Base-by-base conservation (phyloP, 1,140 invertebrate species). In the Asobara japonica region DNA sequence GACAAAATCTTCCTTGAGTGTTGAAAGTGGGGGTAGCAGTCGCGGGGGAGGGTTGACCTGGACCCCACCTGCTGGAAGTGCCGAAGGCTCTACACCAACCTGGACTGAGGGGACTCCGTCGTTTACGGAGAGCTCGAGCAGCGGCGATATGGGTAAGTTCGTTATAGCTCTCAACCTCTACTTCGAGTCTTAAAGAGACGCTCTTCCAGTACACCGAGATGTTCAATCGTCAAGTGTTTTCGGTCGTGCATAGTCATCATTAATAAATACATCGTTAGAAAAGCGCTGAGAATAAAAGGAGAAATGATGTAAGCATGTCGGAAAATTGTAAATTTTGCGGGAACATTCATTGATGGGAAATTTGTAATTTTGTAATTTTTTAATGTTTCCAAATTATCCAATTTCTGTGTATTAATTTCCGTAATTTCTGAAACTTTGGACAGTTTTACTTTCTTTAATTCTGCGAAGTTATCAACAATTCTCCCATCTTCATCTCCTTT, bases 81-180 rank as follows among this genome's bases (percentile, higher is more conserved):
- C 95, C 74, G 96, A 97, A 86, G 96, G 94, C 60, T 95, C 95
- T 3, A 98, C 97, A n/a, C 96, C 97, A 8, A 98, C 97, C 16
- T 98, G 97, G 94, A 98, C 97, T 18, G 97, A 99, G 89, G 97
- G 97, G 79, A 99, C 97, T 72, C 97, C 97, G 60, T 97, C 95
- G 83, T 98, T 97, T 87, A 98, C 97, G 38, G 95, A 98, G 84
- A 98, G 96, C 78, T 97, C 96, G 84, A 95, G 94, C 89, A 97
- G 95, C 88, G 94, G 94, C 79, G 95, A 97, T 87, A 91, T 94
- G 89, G 94, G 94, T 95, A 88, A 89, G 89, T 88, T 81, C 66
- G 75, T 86, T 70, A 80, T 80, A 73, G 82, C 81, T 65, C 79
- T 87, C 48, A 80, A 83, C 69, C 74, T 87, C 77, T 87, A 84